Conservation (phyloP, 1,140 invertebrate genomes). For the Cyclina sinensis region DNA sequence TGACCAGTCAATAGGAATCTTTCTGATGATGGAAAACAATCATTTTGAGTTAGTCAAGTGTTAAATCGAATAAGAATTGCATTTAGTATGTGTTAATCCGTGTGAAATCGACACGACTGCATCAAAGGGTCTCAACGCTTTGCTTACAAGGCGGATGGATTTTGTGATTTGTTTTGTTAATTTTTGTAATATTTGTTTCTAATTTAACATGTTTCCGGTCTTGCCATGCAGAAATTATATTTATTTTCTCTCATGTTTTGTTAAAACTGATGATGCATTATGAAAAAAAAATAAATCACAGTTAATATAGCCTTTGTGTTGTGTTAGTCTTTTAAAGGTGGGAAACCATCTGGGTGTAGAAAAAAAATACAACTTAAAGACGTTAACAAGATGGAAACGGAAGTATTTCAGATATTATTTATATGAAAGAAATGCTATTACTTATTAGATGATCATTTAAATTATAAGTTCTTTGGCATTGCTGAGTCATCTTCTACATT, state of each 20-base stretch:
- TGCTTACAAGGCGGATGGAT: background rate
- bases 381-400: no score
- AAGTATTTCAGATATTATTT: no score
- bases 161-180: constrained; percentile 47
- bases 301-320: background rate
- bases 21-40: constrained; percentile 63
- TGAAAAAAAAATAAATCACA: constrained; percentile 53
- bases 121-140: constrained; percentile 40
- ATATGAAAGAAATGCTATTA: no score
- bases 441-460: no score
- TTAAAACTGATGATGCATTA: background rate
- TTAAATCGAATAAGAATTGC: constrained; percentile 70
- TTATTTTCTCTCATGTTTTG: constrained; percentile 45
- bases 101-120: constrained; percentile 64
- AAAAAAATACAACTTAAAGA: no score
- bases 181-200: constrained; percentile 23
- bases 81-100: constrained; percentile 67
- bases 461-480: no score
- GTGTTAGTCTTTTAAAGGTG: no score
- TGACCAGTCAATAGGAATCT: constrained; percentile 59
- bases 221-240: constrained; percentile 37
- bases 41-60: constrained; percentile 54
- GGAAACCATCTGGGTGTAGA: no score
- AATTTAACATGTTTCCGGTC: constrained; percentile 35
- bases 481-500: no score